Evolutionary conservation across 2,888 invertebrate species (phyloP).

Genomic region (Dolichopus griseipennis): DNA sequence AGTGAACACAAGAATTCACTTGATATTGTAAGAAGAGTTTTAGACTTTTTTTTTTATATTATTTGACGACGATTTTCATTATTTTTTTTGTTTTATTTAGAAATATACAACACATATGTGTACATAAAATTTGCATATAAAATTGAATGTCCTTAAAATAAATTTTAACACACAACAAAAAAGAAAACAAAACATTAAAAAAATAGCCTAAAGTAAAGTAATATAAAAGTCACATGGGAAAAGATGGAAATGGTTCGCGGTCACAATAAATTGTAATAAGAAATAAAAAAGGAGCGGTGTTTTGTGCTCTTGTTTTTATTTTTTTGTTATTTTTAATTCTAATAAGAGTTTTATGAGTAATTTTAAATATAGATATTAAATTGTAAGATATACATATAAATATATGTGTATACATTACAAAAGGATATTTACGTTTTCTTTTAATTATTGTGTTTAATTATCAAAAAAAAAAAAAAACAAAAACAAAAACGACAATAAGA

Average conservation of each 20-base stretch:
- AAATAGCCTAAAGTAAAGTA: background rate
- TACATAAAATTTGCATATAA: background rate
- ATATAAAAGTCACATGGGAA: constrained; percentile 1
- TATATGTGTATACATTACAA: background rate
- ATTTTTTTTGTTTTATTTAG: no score
- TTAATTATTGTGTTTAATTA: background rate
- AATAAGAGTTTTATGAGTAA: constrained; percentile 6
- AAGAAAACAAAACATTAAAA: no score
- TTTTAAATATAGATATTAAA: constrained; percentile 3
- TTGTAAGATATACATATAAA: background rate
- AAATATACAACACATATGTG: background rate
- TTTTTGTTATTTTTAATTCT: background rate
- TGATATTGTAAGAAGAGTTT: background rate
- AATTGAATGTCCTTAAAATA: background rate
- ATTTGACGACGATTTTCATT: background rate
- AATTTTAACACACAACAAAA: no score
- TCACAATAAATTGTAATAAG: constrained; percentile 2
- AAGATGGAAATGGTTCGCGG: background rate
- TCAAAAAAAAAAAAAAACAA: background rate
- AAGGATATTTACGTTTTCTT: constrained; percentile 1
- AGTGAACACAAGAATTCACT: background rate
- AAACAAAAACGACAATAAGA: no score
- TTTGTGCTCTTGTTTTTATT: no score
- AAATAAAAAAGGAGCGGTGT: constrained; percentile 6
- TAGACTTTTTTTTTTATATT: background rate